A percentile compares a stretch with the other conserved stretches of the same genome.
These are phyloP conservation scores for Lithophane socia DNA, from an alignment of 2,888 invertebrate species.

Conservation along the genomic window DNA sequence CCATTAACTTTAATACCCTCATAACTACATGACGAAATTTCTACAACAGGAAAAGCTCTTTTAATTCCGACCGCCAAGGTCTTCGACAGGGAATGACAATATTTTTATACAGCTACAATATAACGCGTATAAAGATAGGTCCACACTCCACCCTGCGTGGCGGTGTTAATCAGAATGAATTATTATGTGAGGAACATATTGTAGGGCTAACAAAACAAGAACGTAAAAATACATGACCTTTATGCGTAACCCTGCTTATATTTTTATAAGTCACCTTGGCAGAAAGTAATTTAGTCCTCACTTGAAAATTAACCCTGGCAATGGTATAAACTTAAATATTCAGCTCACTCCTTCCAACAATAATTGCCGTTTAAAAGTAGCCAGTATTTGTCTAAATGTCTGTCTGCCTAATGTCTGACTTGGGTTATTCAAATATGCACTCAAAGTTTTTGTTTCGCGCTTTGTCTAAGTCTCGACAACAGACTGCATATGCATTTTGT, in stretches of 20 bases:
- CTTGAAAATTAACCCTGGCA: background rate
- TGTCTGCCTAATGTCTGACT: conserved; percentile 37
- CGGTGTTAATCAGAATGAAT: conserved; percentile 12
- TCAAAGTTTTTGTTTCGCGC: conserved; percentile 51
- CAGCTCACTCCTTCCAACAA: background rate
- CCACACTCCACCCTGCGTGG: conserved; percentile 17
- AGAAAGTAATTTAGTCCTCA: background rate
- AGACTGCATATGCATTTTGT: conserved; percentile 56
- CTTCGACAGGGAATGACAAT: conserved; percentile 71
- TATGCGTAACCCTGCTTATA: background rate
- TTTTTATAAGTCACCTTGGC: background rate
- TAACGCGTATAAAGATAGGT: conserved; percentile 54
- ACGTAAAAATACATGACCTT: background rate
- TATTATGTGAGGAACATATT: conserved; percentile 26
- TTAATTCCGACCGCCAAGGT: conserved; percentile 76
- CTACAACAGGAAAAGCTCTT: conserved; percentile 85
- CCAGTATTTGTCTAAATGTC: conserved; percentile 24
- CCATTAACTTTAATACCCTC: conserved; percentile 87
- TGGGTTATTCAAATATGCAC: conserved; percentile 49
- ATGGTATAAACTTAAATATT: conserved; percentile 8
- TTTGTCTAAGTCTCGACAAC: conserved; percentile 50
- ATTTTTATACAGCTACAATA: conserved; percentile 64
- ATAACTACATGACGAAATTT: conserved; percentile 86
- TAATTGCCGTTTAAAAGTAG: conserved; percentile 8
- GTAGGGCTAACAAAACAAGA: background rate